Percentiles rank a stretch among this genome's conserved stretches.
Conservation (phyloP, 2,113 vertebrate genomes). For the Eira barbara region DNA sequence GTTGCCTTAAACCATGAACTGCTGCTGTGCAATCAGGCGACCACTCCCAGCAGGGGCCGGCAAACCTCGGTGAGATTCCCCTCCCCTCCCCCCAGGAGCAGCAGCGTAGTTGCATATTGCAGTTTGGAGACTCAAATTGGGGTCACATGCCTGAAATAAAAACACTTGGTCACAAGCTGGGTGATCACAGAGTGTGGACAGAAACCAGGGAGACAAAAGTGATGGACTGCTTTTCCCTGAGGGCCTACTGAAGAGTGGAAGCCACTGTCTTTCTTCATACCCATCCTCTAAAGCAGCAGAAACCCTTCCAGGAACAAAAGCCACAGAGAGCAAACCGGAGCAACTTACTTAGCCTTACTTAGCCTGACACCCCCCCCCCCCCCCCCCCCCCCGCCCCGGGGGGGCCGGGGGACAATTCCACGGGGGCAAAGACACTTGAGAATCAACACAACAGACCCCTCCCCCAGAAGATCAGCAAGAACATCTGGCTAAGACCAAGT, state of each 20-base stretch:
- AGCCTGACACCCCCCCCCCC: too few species aligned
- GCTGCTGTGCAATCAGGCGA: not conserved
- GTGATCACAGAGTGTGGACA: not conserved
- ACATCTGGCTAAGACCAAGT: too few species aligned
- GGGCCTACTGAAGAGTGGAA: not conserved
- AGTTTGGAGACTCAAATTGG: not conserved
- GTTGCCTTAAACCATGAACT: not conserved
- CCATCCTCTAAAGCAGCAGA: not conserved
- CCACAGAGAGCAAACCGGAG: too few species aligned
- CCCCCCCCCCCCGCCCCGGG: too few species aligned
- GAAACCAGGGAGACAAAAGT: not conserved
- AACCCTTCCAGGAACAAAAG: not conserved
- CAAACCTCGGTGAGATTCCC: not conserved
- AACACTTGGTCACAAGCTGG: not conserved
- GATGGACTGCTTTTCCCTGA: not conserved
- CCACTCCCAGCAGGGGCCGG: not conserved
- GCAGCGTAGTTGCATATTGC: accelerated
- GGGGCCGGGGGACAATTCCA: too few species aligned
- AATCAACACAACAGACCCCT: too few species aligned
- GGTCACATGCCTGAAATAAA: not conserved
- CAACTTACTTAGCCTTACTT: too few species aligned
- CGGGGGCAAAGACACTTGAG: too few species aligned
- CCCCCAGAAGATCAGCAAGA: too few species aligned
- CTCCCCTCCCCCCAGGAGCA: not conserved
- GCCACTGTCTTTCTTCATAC: not conserved